Evolutionary conservation across 1,140 invertebrate genomes (phyloP), one percentile per base, ranked within the genome.

Genomic region (Aphidius gifuensis): DNA sequence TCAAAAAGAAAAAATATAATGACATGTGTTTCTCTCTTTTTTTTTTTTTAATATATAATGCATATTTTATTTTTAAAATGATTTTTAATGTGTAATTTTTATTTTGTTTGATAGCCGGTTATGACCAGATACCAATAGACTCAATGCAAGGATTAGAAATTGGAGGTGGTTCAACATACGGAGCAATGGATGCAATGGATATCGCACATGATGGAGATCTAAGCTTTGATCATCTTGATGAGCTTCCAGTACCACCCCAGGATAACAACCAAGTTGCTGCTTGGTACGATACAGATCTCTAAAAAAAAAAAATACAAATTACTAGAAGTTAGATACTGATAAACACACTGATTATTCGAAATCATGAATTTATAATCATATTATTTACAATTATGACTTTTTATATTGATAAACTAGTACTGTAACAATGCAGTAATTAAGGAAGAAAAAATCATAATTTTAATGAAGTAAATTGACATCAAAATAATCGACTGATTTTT

Each of bases 221-320:
- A 62, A 91, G 89, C 74, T 93, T 94, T 75, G 90, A 93, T 73
- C 88, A 86, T 69, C 84, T 95, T 66, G 88, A 92, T 72, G 88
- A 90, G 71, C 87, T 92, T 76, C 90, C 91, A 56, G 90, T 92
- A 68, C 93, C 92, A 49, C 92, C 93, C 55, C 90, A 90, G 70
- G 92, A 94, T 76, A 92, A 94, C 80, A 92, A 90, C 74, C 92
- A 94, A 74, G 88, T 93, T 58, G 92, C 93, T 66, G 92, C 93
- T 69, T 96, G 94, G 94, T 96, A 96, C 82, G 95, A 97, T 80
- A 97, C 95, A 66, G 95, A 97, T 81, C 88, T 97, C 71, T 97
- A 90, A 83, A 71, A 67, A 68, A 66, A 69, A 11, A 1, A 39
- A 4, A 8, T 32, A 32, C 2, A 32, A 32, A 32, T 45, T 8